These are phyloP conservation scores for Otocyon megalotis DNA, from an alignment of 2,113 vertebrate genomes.

Conservation along the genomic window DNA sequence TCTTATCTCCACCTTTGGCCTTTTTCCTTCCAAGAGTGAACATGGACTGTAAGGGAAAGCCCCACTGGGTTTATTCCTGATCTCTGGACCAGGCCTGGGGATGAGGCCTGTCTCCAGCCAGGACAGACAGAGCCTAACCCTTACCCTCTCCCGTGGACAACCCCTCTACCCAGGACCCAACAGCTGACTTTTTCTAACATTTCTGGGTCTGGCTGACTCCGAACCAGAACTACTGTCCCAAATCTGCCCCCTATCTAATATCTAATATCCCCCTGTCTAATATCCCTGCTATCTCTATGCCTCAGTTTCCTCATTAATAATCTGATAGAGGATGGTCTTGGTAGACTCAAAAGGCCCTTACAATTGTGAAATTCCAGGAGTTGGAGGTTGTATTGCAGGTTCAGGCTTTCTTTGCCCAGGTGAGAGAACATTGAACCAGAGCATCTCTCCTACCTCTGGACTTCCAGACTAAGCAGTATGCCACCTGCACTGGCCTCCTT, in stretches of 20 bases:
- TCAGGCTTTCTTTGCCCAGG: neutral
- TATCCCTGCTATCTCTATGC: neutral
- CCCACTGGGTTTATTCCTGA: neutral
- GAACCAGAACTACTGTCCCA: neutral
- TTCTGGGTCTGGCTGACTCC: neutral
- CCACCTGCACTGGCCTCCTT: neutral
- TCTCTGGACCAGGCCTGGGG: neutral
- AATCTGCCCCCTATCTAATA: neutral
- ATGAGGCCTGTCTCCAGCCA: neutral
- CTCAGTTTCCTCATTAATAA: constrained; percentile 23
- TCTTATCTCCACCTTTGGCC: neutral
- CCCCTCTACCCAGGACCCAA: neutral
- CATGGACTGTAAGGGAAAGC: rapidly evolving
- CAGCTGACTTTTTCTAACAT: neutral
- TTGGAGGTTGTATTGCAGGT: neutral
- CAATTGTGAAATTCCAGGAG: neutral
- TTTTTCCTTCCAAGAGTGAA: neutral
- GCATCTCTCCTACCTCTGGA: neutral
- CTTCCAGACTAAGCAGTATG: neutral
- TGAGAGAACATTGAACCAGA: neutral
- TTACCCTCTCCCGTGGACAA: neutral
- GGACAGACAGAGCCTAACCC: rapidly evolving
- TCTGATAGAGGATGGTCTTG: neutral
- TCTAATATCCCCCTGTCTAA: neutral
- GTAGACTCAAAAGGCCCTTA: neutral